phyloP scores from a whole-genome alignment of 2,113 vertebrate species.

The Tragulus kanchil region DNA sequence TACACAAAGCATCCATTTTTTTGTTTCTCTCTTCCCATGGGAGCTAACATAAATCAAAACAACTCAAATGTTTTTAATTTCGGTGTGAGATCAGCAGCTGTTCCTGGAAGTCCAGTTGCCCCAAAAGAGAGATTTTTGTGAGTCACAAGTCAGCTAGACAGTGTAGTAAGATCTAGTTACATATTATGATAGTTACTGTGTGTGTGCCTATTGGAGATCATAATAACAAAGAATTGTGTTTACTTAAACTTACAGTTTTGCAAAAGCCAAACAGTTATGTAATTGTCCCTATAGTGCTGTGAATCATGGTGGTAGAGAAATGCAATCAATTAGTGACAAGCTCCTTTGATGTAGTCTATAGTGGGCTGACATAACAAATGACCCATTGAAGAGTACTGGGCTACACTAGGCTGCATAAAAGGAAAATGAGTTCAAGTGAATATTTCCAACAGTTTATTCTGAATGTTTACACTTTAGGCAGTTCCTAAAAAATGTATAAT shows the following conservation, averaged over 20 bases:
- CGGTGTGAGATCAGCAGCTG: slow-evolving; percentile 89
- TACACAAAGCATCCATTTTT: slow-evolving; percentile 88
- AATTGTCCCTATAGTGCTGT: slow-evolving; percentile 82
- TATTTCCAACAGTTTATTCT: slow-evolving; percentile 82
- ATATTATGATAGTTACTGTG: slow-evolving; percentile 79
- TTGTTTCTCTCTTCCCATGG: slow-evolving; percentile 86
- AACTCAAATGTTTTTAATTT: slow-evolving; percentile 89
- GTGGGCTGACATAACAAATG: slow-evolving; percentile 70
- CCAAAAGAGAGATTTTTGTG: slow-evolving; percentile 82
- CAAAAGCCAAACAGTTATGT: slow-evolving; percentile 85
- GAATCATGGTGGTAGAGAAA: slow-evolving; percentile 83
- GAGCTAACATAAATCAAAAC: slow-evolving; percentile 89
- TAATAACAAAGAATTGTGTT: slow-evolving; percentile 87
- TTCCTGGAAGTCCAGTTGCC: slow-evolving; percentile 88
- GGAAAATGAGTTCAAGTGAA: slow-evolving; percentile 69
- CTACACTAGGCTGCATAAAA: slow-evolving; percentile 73
- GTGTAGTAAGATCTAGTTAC: slow-evolving; percentile 87
- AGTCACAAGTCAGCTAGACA: slow-evolving; percentile 87
- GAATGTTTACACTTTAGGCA: slow-evolving; percentile 78
- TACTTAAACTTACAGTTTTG: slow-evolving; percentile 84
- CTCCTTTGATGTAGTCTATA: slow-evolving; percentile 72
- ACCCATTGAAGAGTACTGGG: slow-evolving; percentile 36
- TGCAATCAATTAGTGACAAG: slow-evolving; percentile 72
- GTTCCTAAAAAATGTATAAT: slow-evolving; percentile 72
- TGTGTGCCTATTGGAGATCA: slow-evolving; percentile 79